Evolutionary conservation across 2,113 vertebrate species (phyloP), one percentile per base, ranked within the genome.

Genomic region (Malurus elegans): DNA sequence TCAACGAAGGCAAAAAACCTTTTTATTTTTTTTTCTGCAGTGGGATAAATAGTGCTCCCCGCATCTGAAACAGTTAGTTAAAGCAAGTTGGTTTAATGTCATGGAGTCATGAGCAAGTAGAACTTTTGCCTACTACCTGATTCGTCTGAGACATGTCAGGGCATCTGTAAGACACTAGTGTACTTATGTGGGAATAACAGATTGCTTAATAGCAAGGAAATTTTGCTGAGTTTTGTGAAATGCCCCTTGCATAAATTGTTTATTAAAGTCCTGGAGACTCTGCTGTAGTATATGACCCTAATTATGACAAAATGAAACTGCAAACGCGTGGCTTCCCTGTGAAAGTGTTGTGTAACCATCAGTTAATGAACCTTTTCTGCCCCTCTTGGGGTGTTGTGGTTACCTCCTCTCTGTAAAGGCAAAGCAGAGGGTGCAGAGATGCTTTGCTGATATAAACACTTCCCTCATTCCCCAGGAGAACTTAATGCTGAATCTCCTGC

Each of bases 141-240:
- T 85, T 38, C 74, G 93, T 79, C 61, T 60, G 74, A 65, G 86
- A 84, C 91, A 38, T 87, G 94, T 94, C 73, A 65, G 87, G 86
- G 69, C 95, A 87, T 48, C 62, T 93, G 1, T 40, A 88, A 75
- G 25, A 40, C 45, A 86, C 3, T 6, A 45, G 23, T 18, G 14
- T 54, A 65, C 66, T 79, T 56, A 65, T 0, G 10, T 84, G 67
- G 70, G 70, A 79, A 72, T 88, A 90, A 79, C 3, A 75, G 5
- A 26, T 76, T 94, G 85, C 85, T 90, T 93, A 92, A 96, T 82
- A 93, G 70, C 58, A 48, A 14, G 45, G 62, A 64, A 12, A 48
- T 62, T 93, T 78, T 85, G 61, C 93, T 95, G 94, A 95, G 80
- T 83, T 95, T 78, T 62, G 42, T 93, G 66, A 94, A 95, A 82